These are phyloP conservation scores for Origma solitaria DNA, from an alignment of 2,113 vertebrate species.

Conservation along the genomic window DNA sequence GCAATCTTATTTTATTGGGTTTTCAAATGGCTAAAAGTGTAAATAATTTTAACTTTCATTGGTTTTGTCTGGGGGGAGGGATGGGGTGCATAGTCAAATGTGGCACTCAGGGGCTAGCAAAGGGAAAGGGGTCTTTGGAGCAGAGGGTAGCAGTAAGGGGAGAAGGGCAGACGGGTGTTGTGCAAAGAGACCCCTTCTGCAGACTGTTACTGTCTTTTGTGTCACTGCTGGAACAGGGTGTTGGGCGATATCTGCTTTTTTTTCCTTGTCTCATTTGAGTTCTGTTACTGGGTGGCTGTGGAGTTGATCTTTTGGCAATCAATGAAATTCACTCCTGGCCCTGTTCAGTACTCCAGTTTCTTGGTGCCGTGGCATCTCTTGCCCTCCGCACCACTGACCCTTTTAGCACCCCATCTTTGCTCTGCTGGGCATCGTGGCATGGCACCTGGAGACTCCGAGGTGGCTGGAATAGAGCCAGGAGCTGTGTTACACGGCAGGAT, in stretches of 20 bases:
- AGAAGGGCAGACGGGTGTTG: not conserved
- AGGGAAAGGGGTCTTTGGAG: not conserved
- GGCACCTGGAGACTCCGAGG: not conserved
- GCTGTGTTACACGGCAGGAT: not conserved
- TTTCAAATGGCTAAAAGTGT: slow-evolving; percentile 62
- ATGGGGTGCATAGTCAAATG: not conserved
- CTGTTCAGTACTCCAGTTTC: not conserved
- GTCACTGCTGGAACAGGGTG: not conserved
- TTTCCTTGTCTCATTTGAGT: not conserved
- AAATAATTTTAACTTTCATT: slow-evolving; percentile 61
- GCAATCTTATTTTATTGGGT: slow-evolving; percentile 49
- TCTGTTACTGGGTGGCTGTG: not conserved
- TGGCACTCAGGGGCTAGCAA: not conserved
- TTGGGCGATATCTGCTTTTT: not conserved
- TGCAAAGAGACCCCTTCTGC: not conserved
- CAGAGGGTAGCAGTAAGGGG: not conserved
- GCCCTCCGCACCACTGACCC: not conserved
- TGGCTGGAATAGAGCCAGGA: not conserved
- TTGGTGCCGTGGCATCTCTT: not conserved
- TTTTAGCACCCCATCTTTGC: not conserved
- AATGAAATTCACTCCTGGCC: slow-evolving; percentile 20
- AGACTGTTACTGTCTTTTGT: not conserved
- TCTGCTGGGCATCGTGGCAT: accelerated
- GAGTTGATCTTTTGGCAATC: not conserved
- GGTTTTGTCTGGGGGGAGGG: not conserved